Conservation (phyloP, 2,113 vertebrate species). For the Callopanchax toddi region DNA sequence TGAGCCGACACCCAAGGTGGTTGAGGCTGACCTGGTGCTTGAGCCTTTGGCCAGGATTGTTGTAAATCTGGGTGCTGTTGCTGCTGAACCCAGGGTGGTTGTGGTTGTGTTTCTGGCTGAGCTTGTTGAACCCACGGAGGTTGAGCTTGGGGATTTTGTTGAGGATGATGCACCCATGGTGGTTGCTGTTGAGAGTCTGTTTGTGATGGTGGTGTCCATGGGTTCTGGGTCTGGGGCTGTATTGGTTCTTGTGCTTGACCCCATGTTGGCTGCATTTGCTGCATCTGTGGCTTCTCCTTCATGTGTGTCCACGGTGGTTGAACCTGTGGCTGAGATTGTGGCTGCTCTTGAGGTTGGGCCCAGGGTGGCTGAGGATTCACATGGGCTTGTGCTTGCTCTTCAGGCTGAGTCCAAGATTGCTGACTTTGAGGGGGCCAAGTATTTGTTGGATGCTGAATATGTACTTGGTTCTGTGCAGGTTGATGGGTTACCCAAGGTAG, state of each 20-base stretch:
- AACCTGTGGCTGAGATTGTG: constrained; percentile 55
- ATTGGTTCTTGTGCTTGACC: constrained; percentile 64
- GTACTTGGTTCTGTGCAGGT: constrained; percentile 53
- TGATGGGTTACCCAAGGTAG: constrained; percentile 60
- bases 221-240: constrained; percentile 58
- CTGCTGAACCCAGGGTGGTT: constrained; percentile 62
- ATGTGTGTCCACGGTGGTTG: constrained; percentile 57
- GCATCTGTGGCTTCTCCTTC: constrained; percentile 56
- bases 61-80: not conserved
- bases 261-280: constrained; percentile 59
- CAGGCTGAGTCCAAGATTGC: constrained; percentile 57
- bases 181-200: constrained; percentile 53
- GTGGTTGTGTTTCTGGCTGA: constrained; percentile 66
- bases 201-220: constrained; percentile 67
- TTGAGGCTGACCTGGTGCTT: constrained; percentile 57
- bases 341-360: constrained; percentile 47
- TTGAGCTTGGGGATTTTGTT: constrained; percentile 54
- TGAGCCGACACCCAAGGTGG: constrained; percentile 66
- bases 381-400: constrained; percentile 51
- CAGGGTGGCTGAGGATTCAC: constrained; percentile 54
- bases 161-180: constrained; percentile 68
- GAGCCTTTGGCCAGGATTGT: constrained; percentile 59
- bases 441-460: constrained; percentile 48
- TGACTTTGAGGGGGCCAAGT: constrained; percentile 63
- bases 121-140: constrained; percentile 65